Conservation (phyloP, 1,140 invertebrate genomes). For the Heliothis virescens region DNA sequence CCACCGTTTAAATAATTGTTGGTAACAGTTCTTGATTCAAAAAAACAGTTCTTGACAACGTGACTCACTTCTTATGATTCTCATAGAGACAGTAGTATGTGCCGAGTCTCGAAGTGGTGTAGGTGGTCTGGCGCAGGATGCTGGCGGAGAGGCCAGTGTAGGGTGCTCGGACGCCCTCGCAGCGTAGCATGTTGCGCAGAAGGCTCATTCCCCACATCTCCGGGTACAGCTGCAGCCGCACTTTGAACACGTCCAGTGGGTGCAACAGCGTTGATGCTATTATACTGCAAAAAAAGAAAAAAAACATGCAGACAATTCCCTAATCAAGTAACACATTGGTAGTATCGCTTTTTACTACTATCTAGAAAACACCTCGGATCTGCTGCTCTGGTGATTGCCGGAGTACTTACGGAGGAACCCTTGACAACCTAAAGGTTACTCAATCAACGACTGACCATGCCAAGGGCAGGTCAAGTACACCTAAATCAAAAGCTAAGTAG, state of each 20-base stretch:
- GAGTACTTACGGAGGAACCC: too few relatives aligned
- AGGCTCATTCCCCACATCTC: neutral
- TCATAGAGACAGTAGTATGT: slow-evolving; percentile 97
- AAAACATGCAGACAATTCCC: too few relatives aligned
- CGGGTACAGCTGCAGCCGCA: slow-evolving; percentile 96
- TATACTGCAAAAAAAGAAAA: slow-evolving; percentile 89
- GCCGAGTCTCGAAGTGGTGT: slow-evolving; percentile 98
- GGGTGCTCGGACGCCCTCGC: slow-evolving; percentile 94
- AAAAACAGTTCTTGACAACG: too few relatives aligned
- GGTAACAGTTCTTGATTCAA: neutral
- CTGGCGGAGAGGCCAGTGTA: slow-evolving; percentile 95
- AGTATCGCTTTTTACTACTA: too few relatives aligned
- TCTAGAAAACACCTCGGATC: too few relatives aligned
- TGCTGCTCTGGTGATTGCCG: too few relatives aligned
- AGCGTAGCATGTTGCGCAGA: slow-evolving; percentile 66
- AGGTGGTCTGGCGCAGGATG: slow-evolving; percentile 97
- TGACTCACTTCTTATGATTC: slow-evolving; percentile 87
- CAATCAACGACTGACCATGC: too few relatives aligned
- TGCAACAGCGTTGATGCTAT: slow-evolving; percentile 97
- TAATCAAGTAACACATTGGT: too few relatives aligned
- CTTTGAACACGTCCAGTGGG: slow-evolving; percentile 98
- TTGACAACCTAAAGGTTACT: too few relatives aligned
- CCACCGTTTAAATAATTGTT: too few relatives aligned
- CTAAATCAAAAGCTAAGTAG: too few relatives aligned
- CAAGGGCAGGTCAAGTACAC: too few relatives aligned